A percentile compares a stretch with the other conserved stretches of the same genome.
Conservation (phyloP, 2,888 invertebrate genomes). For the Poecilus cupreus region DNA sequence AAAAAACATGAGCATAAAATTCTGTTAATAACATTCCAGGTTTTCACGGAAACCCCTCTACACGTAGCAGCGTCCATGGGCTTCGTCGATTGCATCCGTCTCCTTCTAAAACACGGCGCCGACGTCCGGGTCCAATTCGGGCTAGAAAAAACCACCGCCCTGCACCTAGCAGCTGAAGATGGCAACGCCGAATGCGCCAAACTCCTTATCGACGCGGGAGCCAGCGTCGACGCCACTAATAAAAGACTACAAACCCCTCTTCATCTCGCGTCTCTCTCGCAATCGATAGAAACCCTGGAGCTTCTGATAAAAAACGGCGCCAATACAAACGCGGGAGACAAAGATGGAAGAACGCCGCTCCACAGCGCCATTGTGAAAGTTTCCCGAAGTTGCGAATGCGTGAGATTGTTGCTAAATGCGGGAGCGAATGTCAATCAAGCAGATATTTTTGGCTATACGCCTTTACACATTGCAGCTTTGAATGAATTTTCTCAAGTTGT, state of each 20-base stretch:
- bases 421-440: conserved; percentile 85
- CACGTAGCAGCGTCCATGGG: conserved; percentile 88
- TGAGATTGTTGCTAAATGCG: conserved; percentile 78
- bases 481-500: conserved; percentile 88
- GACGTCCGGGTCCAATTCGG: conserved; percentile 86
- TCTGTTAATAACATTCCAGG: conserved; percentile 71
- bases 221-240: conserved; percentile 85
- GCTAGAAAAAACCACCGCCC: conserved; percentile 82
- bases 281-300: conserved; percentile 86
- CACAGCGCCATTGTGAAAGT: conserved; percentile 89
- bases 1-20: too few species aligned
- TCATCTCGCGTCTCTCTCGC: conserved; percentile 88
- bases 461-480: conserved; percentile 87
- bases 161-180: conserved; percentile 92
- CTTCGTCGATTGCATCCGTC: conserved; percentile 80
- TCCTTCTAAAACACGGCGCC: conserved; percentile 86
- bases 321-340: conserved; percentile 80
- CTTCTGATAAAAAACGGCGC: conserved; percentile 80
- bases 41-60: conserved; percentile 89
- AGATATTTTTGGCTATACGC: conserved; percentile 89
- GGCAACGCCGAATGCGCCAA: conserved; percentile 86
- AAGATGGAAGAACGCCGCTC: conserved; percentile 85
- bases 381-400: conserved; percentile 82
- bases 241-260: conserved; percentile 87
- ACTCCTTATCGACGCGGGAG: conserved; percentile 83